Evolutionary conservation across 64 coral and sea anemone species (phyloP).

Genomic region (Anthopleura sola): DNA sequence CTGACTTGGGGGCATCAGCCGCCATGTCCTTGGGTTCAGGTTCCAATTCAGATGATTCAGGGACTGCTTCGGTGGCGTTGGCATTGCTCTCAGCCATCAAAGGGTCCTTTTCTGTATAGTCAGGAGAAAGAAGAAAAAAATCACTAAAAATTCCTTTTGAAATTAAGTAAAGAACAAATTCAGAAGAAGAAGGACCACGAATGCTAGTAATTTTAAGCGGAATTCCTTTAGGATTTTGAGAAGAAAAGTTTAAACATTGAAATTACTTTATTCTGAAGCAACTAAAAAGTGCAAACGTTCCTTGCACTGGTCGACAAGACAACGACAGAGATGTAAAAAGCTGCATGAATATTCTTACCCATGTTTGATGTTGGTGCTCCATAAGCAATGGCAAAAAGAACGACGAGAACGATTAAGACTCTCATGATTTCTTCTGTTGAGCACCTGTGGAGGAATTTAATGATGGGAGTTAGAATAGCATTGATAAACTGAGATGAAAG

Average conservation of each 20-base stretch:
- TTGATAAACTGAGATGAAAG: background rate
- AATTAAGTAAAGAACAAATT: background rate
- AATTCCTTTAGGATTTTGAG: background rate
- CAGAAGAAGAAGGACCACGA: no score
- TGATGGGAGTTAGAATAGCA: background rate
- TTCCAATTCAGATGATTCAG: conserved; percentile 52
- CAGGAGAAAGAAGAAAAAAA: background rate
- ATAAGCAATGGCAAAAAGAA: conserved; percentile 6
- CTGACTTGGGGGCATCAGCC: background rate
- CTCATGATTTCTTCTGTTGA: background rate
- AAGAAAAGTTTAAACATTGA: background rate
- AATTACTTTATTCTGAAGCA: background rate
- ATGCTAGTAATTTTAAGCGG: no score
- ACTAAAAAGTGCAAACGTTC: no score
- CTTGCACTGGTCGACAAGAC: no score
- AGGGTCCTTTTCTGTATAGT: background rate
- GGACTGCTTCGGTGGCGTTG: conserved; percentile 23
- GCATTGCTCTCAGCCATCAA: background rate
- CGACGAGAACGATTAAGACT: background rate
- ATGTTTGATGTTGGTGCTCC: background rate
- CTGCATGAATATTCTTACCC: background rate
- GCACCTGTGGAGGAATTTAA: background rate
- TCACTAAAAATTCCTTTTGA: background rate
- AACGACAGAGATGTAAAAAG: no score
- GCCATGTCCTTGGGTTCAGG: background rate